Conservation (phyloP, 2,113 vertebrate genomes). For the Microcebus tavaratra region DNA sequence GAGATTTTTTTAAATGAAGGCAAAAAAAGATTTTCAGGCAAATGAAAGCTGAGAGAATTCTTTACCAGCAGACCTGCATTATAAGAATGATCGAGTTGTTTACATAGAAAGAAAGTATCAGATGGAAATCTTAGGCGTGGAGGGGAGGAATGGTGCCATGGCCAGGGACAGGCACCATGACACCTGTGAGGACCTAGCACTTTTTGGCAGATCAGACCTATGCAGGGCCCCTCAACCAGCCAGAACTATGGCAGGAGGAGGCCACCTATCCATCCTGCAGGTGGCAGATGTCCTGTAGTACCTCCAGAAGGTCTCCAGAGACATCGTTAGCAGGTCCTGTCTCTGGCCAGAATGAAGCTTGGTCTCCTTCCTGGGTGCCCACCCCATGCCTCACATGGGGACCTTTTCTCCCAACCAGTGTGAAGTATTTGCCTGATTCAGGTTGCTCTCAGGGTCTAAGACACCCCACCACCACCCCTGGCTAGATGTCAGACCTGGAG, state of each 20-base stretch:
- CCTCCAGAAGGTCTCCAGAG: constrained; percentile 92
- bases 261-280: constrained; percentile 88
- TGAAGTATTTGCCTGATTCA: not conserved
- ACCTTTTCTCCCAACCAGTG: too few relatives aligned
- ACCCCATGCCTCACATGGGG: not conserved
- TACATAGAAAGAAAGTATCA: not conserved
- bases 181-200: constrained; percentile 83
- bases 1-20: not conserved
- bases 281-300: constrained; percentile 93
- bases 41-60: constrained; percentile 11
- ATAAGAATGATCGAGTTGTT: not conserved
- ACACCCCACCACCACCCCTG: too few relatives aligned
- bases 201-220: constrained; percentile 93
- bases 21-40: not conserved
- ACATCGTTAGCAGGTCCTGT: constrained; percentile 93
- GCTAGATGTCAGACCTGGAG: too few relatives aligned
- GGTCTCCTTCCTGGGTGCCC: not conserved
- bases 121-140: not conserved
- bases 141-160: too few relatives aligned
- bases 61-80: not conserved
- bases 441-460: too few relatives aligned
- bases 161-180: constrained; percentile 83
- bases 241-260: constrained; percentile 94
- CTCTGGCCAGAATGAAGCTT: not conserved
- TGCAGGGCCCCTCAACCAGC: constrained; percentile 94